Percentiles rank a stretch among this genome's conserved stretches.
Evolutionary conservation across 2,113 vertebrate genomes (phyloP).

Genomic region (Lepus timidus): DNA sequence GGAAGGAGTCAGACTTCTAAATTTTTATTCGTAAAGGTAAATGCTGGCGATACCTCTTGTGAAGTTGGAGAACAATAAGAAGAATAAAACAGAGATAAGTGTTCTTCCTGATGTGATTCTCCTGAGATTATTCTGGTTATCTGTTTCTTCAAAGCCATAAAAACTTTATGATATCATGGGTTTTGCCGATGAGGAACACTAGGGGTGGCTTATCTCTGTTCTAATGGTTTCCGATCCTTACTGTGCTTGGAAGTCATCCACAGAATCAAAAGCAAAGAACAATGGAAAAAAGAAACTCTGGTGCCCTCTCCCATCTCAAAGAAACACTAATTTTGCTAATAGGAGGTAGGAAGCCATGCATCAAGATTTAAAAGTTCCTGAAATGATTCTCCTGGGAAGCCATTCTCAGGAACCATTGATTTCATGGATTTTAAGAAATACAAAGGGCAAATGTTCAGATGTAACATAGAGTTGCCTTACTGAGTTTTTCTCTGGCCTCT

Average conservation of each 20-base stretch:
- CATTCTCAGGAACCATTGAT: not conserved
- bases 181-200: not conserved
- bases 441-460: not conserved
- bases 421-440: not conserved
- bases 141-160: not conserved
- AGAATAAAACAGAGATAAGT: not conserved
- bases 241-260: not conserved
- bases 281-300: no score
- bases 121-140: not conserved
- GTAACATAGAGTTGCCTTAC: not conserved
- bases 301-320: accelerated
- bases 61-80: not conserved
- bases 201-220: not conserved
- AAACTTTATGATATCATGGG: not conserved
- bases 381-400: not conserved
- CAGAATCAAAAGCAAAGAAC: not conserved
- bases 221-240: not conserved
- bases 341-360: not conserved
- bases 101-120: not conserved
- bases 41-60: not conserved
- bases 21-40: not conserved
- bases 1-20: not conserved
- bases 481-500: not conserved
- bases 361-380: not conserved
- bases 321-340: not conserved